These are phyloP conservation scores for Pipistrellus nathusii DNA, from an alignment of 2,797 vertebrate genomes.

Conservation along the genomic window DNA sequence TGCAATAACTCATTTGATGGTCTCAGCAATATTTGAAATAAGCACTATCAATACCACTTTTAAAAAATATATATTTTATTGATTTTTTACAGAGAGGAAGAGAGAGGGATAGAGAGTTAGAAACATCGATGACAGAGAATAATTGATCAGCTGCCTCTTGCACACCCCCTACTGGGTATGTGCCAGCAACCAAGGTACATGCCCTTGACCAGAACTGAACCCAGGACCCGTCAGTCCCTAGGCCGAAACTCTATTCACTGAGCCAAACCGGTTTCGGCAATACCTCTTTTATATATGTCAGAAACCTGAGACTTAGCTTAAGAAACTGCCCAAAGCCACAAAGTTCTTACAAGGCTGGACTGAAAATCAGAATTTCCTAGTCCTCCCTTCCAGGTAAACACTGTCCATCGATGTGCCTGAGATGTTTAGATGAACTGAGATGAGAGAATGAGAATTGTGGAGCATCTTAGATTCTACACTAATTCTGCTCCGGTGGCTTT, in stretches of 20 bases:
- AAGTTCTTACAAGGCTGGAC: background rate
- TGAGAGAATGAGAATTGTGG: background rate
- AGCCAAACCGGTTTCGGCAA: too few species aligned
- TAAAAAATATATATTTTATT: background rate
- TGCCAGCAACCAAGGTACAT: too few species aligned
- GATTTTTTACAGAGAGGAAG: too few species aligned
- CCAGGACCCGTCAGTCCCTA: too few species aligned
- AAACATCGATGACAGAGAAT: too few species aligned
- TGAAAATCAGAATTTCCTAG: background rate
- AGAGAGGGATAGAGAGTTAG: too few species aligned
- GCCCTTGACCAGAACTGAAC: too few species aligned
- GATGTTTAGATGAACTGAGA: background rate
- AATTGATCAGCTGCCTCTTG: too few species aligned
- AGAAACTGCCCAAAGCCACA: background rate
- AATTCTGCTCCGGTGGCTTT: background rate
- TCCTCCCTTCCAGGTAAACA: background rate
- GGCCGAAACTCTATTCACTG: too few species aligned
- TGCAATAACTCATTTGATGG: slow-evolving; percentile 45
- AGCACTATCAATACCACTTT: background rate
- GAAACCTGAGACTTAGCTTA: background rate
- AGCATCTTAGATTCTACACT: background rate
- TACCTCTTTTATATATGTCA: background rate
- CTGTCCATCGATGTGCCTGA: background rate
- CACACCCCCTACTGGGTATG: too few species aligned
- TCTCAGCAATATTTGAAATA: slow-evolving; percentile 51